Evolutionary conservation across 1,140 invertebrate genomes (phyloP).

Genomic region (Megathymus violae): DNA sequence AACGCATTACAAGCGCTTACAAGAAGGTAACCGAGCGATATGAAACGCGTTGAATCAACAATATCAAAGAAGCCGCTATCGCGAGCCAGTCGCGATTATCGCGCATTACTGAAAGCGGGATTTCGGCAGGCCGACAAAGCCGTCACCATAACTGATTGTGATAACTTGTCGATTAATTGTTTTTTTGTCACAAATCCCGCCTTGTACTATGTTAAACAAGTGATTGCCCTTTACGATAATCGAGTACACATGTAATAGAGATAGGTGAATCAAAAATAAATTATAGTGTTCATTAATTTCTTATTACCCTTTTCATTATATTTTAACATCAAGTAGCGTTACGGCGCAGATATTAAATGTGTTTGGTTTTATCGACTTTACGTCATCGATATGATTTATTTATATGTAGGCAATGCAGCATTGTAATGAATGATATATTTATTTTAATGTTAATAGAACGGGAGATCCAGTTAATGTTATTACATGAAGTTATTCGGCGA

Average conservation of each 20-base stretch:
- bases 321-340: conserved; percentile 19
- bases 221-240: conserved; percentile 52
- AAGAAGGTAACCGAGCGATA: conserved; percentile 73
- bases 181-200: conserved; percentile 66
- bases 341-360: not conserved
- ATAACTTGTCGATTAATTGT: conserved; percentile 75
- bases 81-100: conserved; percentile 82
- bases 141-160: conserved; percentile 52
- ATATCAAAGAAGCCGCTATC: conserved; percentile 77
- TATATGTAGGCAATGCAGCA: not conserved
- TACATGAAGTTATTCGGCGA: too few species aligned
- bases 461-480: too few species aligned
- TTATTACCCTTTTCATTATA: conserved; percentile 43
- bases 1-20: conserved; percentile 74
- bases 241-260: conserved; percentile 57
- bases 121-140: conserved; percentile 86
- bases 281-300: conserved; percentile 53
- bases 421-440: too few species aligned
- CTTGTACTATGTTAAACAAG: conserved; percentile 61
- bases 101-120: conserved; percentile 96
- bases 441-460: too few species aligned
- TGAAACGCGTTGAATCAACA: conserved; percentile 66
- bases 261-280: conserved; percentile 42
- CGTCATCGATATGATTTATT: not conserved
- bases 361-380: not conserved